Evolutionary conservation across 2,113 vertebrate genomes (phyloP).

Genomic region (Pteronura brasiliensis): DNA sequence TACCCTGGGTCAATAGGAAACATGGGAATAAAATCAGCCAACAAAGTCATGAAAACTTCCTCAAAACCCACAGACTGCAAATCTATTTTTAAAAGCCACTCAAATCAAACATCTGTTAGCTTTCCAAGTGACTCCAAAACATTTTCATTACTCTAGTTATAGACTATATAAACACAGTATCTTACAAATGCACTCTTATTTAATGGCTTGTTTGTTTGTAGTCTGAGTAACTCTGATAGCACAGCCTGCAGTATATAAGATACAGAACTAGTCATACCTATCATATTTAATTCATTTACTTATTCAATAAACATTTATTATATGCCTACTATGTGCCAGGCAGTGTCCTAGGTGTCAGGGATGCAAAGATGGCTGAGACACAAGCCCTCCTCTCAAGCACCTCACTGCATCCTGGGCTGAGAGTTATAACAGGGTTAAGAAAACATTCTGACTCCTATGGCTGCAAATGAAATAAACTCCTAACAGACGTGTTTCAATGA

Average conservation of each 20-base stretch:
- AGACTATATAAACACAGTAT: neutral
- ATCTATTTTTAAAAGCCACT: slow-evolving; percentile 22
- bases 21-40: neutral
- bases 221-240: neutral
- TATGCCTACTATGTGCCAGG: neutral
- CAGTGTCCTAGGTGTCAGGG: neutral
- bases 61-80: neutral
- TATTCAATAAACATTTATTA: neutral
- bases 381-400: neutral
- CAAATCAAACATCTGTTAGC: slow-evolving; percentile 12
- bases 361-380: neutral
- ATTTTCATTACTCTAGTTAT: neutral
- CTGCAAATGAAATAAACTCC: neutral
- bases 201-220: neutral
- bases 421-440: neutral
- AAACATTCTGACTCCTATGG: neutral
- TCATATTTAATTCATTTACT: neutral
- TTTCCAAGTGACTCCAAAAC: slow-evolving; percentile 16
- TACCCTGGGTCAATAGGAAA: neutral
- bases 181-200: slow-evolving; percentile 16
- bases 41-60: neutral
- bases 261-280: neutral
- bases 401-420: neutral
- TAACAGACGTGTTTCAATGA: neutral
- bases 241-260: neutral